phyloP scores from a whole-genome alignment of 2,888 invertebrate species.

The Drosophila borborema region DNA sequence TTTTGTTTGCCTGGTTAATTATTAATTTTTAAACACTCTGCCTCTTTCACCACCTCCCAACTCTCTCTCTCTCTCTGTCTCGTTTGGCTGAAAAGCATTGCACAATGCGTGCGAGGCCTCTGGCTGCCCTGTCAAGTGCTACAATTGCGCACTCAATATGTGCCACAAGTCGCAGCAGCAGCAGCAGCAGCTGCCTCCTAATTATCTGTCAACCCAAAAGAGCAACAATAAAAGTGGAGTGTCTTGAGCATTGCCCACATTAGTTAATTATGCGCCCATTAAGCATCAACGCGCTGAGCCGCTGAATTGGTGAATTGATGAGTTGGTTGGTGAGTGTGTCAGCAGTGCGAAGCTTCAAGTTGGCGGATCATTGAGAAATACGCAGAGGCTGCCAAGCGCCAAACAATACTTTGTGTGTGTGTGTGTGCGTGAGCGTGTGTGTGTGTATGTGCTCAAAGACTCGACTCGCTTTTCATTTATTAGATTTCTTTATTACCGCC shows the following conservation, averaged over 20 bases:
- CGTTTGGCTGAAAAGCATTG: conserved; percentile 29
- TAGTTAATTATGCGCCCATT: conserved; percentile 77
- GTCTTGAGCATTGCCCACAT: conserved; percentile 58
- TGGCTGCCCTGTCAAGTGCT: conserved; percentile 27
- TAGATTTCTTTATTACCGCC: conserved; percentile 66
- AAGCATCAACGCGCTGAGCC: conserved; percentile 47
- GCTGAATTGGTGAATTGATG: conserved; percentile 39
- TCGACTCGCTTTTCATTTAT: conserved; percentile 61
- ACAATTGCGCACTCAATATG: conserved; percentile 70
- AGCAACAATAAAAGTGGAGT: conserved; percentile 22
- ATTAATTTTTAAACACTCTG: conserved; percentile 40
- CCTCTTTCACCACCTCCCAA: not conserved
- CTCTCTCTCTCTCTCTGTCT: conserved; percentile 1
- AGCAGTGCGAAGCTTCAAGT: conserved; percentile 50
- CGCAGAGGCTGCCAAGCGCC: conserved; percentile 36
- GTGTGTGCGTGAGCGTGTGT: conserved; percentile 22
- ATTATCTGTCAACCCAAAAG: conserved; percentile 61
- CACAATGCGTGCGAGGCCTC: conserved; percentile 42
- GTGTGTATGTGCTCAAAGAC: conserved; percentile 32
- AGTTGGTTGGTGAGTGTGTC: conserved; percentile 52
- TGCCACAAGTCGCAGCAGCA: conserved; percentile 39
- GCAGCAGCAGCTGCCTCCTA: conserved; percentile 40
- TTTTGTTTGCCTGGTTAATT: conserved; percentile 40
- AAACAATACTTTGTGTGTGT: conserved; percentile 41
- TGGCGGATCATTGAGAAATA: conserved; percentile 64